Base-by-base conservation (phyloP, 1,140 invertebrate genomes). In the Coenobita brevimanus region DNA sequence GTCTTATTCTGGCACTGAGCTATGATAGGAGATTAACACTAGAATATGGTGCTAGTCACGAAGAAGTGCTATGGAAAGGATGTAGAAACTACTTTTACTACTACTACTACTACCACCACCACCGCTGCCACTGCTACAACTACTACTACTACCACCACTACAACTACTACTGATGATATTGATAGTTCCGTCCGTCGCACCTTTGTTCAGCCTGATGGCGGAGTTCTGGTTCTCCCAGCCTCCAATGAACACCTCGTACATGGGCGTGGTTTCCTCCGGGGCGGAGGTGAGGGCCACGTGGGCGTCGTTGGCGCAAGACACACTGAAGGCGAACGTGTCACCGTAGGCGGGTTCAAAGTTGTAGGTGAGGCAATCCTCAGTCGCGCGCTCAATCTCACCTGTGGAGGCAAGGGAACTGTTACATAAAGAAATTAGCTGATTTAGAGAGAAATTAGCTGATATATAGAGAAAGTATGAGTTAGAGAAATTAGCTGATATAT, bases 231-330 rank as follows among this genome's bases (percentile, higher is more conserved):
- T 91, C 27, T 91, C 88, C 90, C 90, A 91, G 50, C 90, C 90
- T 24, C 90, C 90, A 43, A 91, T 60, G 84, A 91, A 89, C 15
- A 91, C 43, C 71, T 91, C 85, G 54, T 94, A 95, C 93, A 94
- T 95, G 43, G 93, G 94, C 86, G 93, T 93, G 33, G 93, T 92
- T 91, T 94, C 94, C 60, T 91, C 92, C 30, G 93, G 93, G 17
- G 90, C 93, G 30, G 91, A 91, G 27, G 94, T 93, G 69, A 95
- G 92, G 84, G 94, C 94, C 73, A 95, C 89, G 90, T 95, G 94
- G 80, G 94, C 94, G 91, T 95, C 94, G 92, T 94, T 94, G 27
- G 93, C 93, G 57, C 94, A 94, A 88, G 93, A 93, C 75, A 94
- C 94, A 57, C 94, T 93, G 87, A 95, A 92, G 89, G 93, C 91